Evolutionary conservation across 2,888 invertebrate species (phyloP), one percentile per base, ranked within the genome.

Genomic region (Pycnomerus fuliginosus): DNA sequence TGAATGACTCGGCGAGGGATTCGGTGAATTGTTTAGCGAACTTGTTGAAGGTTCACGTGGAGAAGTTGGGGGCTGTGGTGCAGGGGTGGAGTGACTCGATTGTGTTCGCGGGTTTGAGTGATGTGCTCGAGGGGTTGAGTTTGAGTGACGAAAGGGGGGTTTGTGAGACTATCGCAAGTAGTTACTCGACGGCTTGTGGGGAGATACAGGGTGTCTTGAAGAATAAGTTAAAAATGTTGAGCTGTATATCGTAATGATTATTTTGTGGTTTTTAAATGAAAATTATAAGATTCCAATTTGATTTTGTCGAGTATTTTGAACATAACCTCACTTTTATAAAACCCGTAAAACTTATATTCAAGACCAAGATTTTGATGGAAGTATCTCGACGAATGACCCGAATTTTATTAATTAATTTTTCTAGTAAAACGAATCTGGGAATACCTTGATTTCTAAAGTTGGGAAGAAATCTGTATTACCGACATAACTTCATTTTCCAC

Each of bases 121-220:
- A 68, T 3, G 71, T 72, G 47, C 62, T 79, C 22, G 63, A 69
- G 1, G 69, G 72, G 47, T 54, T 79, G 16, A 68, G 65, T 25
- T 53, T 70, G 40, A 55, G 67, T 1, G 70, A 73, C 38, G 73
- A 73, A 52, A 68, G 72, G 44, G 72, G 71, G 0, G 76, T 79
- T 2, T 69, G 71, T 42, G 64, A 65, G 16, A 76, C 76, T 60
- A 64, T 82, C 10, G 70, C 67, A 35, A 68, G 67, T 31, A 80
- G 81, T 45, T 74, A 76, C 33, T 66, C 69, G 3, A 73, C 74
- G 3, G 75, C 80, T 55, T 60, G 79, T 10, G 72, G 68, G 23
- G 80, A 81, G 51, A 66, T 80, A 4, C 73, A 71, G 52, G 72
- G 74, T 53, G 72, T 79, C 51, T 65, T 82, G 42, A 77, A 75